A percentile compares a stretch with the other conserved stretches of the same genome.
These are phyloP conservation scores for Nylanderia fulva DNA, from an alignment of 1,140 invertebrate species.

Conservation along the genomic window DNA sequence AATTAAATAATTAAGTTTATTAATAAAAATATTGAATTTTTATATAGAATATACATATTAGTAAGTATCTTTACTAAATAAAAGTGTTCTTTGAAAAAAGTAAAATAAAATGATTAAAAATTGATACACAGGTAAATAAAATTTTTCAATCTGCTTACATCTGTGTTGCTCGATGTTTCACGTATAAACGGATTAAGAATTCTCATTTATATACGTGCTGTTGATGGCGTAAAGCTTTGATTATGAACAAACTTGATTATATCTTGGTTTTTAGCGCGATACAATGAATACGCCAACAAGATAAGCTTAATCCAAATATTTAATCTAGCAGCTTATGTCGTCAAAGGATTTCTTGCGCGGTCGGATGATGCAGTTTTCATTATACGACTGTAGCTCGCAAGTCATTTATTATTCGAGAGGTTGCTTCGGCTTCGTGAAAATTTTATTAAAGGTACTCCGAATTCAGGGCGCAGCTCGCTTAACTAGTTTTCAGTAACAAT, in stretches of 20 bases:
- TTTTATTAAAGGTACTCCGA: slow-evolving; percentile 59
- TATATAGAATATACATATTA: not conserved
- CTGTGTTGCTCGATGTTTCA: not conserved
- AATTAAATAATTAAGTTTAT: not conserved
- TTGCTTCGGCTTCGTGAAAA: slow-evolving; percentile 46
- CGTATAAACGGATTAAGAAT: slow-evolving; percentile 13
- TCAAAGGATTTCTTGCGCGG: slow-evolving; percentile 64
- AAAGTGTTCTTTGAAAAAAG: not conserved
- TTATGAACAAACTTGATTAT: slow-evolving; percentile 1
- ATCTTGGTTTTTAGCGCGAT: slow-evolving; percentile 17
- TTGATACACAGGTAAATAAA: not conserved
- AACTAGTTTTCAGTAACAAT: slow-evolving; percentile 32
- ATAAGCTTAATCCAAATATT: slow-evolving; percentile 54
- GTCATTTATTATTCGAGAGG: slow-evolving; percentile 64
- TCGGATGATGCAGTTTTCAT: slow-evolving; percentile 64
- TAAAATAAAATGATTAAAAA: not conserved
- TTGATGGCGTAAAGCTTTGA: not conserved
- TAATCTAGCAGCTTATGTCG: slow-evolving; percentile 62
- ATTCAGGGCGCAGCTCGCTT: not conserved
- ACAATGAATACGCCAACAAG: slow-evolving; percentile 37
- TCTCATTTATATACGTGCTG: not conserved
- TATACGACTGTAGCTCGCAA: slow-evolving; percentile 1
- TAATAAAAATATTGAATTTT: not conserved
- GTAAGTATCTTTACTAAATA: not conserved
- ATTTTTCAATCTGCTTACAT: not conserved